A percentile compares a stretch with the other conserved stretches of the same genome.
Evolutionary conservation across 1,140 invertebrate species (phyloP).

Genomic region (Atta cephalotes): DNA sequence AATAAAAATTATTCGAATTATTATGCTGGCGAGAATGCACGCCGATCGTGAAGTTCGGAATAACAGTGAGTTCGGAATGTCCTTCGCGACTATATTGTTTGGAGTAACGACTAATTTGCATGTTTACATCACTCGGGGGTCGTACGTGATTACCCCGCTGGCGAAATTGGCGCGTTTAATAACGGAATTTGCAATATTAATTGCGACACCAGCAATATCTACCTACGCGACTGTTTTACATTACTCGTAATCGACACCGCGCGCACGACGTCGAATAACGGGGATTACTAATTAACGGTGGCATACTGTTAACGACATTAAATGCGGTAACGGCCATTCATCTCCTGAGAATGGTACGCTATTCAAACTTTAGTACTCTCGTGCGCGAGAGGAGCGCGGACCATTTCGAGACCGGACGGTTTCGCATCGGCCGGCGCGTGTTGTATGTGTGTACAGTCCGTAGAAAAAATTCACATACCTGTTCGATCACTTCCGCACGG

Average conservation of each 20-base stretch:
- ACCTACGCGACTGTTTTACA: slow-evolving; percentile 28
- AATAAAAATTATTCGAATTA: background rate
- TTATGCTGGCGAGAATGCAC: background rate
- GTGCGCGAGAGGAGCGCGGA: background rate
- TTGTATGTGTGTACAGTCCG: background rate
- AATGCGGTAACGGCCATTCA: background rate
- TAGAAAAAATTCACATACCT: slow-evolving; percentile 21
- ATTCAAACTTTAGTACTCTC: background rate
- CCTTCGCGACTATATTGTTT: slow-evolving; percentile 13
- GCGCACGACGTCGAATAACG: background rate
- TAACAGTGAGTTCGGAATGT: slow-evolving; percentile 13
- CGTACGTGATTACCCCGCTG: slow-evolving; percentile 24
- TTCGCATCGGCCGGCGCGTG: background rate
- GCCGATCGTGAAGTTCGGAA: background rate
- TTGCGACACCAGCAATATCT: slow-evolving; percentile 13
- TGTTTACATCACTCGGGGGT: slow-evolving; percentile 31
- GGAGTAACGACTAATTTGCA: slow-evolving; percentile 38
- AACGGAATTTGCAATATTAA: slow-evolving; percentile 60
- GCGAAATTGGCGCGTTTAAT: slow-evolving; percentile 32
- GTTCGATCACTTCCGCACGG: background rate
- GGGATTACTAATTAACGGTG: slow-evolving; percentile 24
- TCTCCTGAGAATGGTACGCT: slow-evolving; percentile 24
- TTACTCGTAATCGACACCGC: slow-evolving; percentile 47
- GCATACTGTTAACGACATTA: slow-evolving; percentile 24
- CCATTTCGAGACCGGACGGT: background rate